These are phyloP conservation scores for Hylaeus anthracinus DNA, from an alignment of 1,140 invertebrate species.

Conservation along the genomic window DNA sequence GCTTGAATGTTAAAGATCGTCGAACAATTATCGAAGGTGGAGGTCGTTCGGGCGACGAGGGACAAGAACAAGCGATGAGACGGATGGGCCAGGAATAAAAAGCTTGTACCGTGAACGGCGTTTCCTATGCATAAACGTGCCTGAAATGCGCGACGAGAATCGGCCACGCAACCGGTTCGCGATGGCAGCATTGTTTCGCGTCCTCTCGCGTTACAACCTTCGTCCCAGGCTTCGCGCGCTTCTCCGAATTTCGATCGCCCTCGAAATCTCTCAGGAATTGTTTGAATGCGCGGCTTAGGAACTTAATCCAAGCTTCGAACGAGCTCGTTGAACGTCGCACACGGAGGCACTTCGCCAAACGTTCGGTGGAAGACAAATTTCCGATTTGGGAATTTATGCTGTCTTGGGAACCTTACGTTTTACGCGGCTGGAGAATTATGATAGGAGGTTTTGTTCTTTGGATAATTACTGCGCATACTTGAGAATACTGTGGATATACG, in stretches of 20 bases:
- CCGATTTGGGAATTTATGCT: no score
- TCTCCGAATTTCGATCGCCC: constrained; percentile 13
- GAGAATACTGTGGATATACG: no score
- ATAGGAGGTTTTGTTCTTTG: no score
- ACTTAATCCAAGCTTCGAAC: background rate
- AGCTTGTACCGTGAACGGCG: constrained; percentile 39
- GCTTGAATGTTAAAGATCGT: constrained; percentile 52
- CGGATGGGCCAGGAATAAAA: constrained; percentile 14
- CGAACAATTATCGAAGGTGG: constrained; percentile 32
- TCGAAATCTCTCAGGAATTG: constrained; percentile 3
- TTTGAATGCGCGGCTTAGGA: no score
- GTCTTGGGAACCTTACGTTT: no score
- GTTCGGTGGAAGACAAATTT: no score
- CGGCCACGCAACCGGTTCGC: constrained; percentile 28
- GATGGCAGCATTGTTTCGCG: constrained; percentile 32
- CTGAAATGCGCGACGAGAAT: constrained; percentile 36
- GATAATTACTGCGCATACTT: no score
- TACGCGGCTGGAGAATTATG: no score
- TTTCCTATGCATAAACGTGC: constrained; percentile 40
- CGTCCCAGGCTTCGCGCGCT: background rate
- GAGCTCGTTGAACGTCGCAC: no score
- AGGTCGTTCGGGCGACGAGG: background rate
- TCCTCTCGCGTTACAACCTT: background rate
- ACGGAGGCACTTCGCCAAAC: no score
- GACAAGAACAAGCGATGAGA: no score